Evolutionary conservation across 1,140 invertebrate genomes (phyloP).

Genomic region (Campoletis sonorensis): DNA sequence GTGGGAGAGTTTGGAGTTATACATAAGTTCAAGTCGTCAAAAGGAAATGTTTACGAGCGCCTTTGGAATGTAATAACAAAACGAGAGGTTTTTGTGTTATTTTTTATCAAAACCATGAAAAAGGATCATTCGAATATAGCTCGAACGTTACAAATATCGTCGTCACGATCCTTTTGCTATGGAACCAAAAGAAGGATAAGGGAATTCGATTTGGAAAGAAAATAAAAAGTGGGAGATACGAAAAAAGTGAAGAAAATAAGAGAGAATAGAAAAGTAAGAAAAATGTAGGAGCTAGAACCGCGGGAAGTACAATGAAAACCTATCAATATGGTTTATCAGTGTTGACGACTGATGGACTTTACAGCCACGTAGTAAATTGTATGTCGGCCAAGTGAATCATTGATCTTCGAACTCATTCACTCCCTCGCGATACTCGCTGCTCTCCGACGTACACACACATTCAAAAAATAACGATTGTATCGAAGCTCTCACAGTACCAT

Average conservation of each 20-base stretch:
- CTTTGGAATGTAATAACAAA: no score
- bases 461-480: neutral
- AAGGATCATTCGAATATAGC: no score
- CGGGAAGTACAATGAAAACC: constrained; percentile 59
- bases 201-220: neutral
- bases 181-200: neutral
- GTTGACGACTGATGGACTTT: constrained; percentile 60
- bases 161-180: neutral
- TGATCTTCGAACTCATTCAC: constrained; percentile 65
- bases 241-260: constrained; percentile 6
- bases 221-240: neutral
- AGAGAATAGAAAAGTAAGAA: constrained; percentile 5
- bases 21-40: no score
- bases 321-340: constrained; percentile 62
- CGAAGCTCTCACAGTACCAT: constrained; percentile 13
- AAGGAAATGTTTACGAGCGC: no score
- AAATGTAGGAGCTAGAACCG: constrained; percentile 29
- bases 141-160: no score
- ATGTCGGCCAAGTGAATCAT: constrained; percentile 64
- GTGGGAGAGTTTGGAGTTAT: no score
- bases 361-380: constrained; percentile 63
- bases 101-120: no score
- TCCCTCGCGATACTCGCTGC: constrained; percentile 32
- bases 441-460: constrained; percentile 10
- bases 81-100: no score